Evolutionary conservation across 2,797 vertebrate species (phyloP).

Genomic region (Myotis vivesi): DNA sequence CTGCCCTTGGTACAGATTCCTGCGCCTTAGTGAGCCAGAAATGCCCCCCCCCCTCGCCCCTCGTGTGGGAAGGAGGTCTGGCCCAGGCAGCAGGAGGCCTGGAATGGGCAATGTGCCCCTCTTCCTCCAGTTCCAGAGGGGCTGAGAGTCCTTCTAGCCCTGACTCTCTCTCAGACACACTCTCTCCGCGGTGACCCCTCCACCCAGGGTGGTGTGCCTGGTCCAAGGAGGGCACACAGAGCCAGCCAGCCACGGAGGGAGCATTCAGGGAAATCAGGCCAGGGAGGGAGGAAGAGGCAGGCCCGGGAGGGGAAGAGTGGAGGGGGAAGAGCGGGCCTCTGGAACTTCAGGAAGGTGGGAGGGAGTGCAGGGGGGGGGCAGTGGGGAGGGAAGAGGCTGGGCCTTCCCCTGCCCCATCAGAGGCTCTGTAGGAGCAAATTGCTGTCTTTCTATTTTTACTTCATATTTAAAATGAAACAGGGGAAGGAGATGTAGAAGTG

Average conservation of each 20-base stretch:
- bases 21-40: not conserved
- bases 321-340: not conserved
- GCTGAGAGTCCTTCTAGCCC: not conserved
- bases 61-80: not conserved
- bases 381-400: too few relatives aligned
- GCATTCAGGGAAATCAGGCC: not conserved
- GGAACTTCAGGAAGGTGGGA: not conserved
- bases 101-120: not conserved
- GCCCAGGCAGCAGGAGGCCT: not conserved
- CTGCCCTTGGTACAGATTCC: not conserved
- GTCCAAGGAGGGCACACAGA: not conserved
- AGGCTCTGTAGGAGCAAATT: not conserved
- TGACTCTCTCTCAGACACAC: not conserved
- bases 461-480: not conserved
- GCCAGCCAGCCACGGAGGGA: not conserved
- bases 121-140: not conserved
- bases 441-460: not conserved
- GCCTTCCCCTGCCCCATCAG: not conserved
- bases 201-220: not conserved
- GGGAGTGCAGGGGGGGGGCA: rapidly evolving
- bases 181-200: not conserved
- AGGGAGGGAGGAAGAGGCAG: not conserved
- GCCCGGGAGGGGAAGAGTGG: not conserved
- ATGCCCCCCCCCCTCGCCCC: too few relatives aligned
- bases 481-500: not conserved